Base-by-base conservation (phyloP, 2,797 vertebrate genomes). In the Mus spretus region DNA sequence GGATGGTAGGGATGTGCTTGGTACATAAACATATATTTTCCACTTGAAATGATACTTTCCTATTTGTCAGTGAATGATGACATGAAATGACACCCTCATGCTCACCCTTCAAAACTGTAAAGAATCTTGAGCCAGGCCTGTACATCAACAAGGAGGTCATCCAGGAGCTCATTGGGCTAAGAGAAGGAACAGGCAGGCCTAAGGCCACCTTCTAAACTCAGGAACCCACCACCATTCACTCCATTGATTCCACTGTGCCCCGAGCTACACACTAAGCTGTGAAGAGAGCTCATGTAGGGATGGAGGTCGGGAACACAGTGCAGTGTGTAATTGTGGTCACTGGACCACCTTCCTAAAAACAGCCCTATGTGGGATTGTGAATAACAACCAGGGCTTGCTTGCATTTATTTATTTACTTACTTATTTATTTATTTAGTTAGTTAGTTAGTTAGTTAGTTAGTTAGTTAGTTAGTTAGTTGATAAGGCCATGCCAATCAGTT, bases 21-120 rank as follows among this genome's bases (percentile, higher is more conserved):
- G 17, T 81, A 59, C n/a, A 40, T 50, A 79, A n/a, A 20, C 72
- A 87, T n/a, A 75, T 28, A 80, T n/a, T 95, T 91, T 93, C 59
- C 20, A 59, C 47, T 87, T 83, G 82, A 92, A 94, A 89, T 85
- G 61, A 90, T 80, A 31, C 24, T n/a, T 19, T 90, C 57, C 10
- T 65, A 14, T 37, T 85, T 89, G 78, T 24, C 85, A 80, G 57
- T 72, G 40, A 67, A n/a, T 24, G 28, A 19, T 67, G 6, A 7
- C 6, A 67, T 65, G 40, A 67, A 84, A 37, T 87, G n/a, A 72
- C 55, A 40, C 4, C 67, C 67, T 74, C 85, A 31, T 20, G 57
- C 19, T 20, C 50, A 57, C 13, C 24, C 53, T 91, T 92, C 72
- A 87, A 92, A 94, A n/a, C 26, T 92, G 53, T 72, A 89, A 61